phyloP scores from a whole-genome alignment of 2,797 vertebrate genomes.

The Siniperca obscura region DNA sequence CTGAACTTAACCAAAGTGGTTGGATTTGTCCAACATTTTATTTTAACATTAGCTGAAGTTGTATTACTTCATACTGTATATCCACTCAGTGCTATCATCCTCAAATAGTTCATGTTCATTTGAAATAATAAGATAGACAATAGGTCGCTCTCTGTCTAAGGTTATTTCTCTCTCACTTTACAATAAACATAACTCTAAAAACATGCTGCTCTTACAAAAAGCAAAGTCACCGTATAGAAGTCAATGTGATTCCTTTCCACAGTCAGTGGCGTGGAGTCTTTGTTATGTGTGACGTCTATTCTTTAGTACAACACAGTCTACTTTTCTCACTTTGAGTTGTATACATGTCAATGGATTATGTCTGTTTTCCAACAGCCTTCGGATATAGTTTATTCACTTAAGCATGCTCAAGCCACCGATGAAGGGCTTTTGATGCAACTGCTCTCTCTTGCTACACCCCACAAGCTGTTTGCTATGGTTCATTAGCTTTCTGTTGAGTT shows the following conservation, averaged over 20 bases:
- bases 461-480: conserved; percentile 83
- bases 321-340: conserved; percentile 54
- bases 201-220: not conserved
- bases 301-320: conserved; percentile 26
- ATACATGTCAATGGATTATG: conserved; percentile 71
- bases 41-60: not conserved
- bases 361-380: conserved; percentile 70
- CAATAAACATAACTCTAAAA: not conserved
- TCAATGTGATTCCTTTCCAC: conserved; percentile 30
- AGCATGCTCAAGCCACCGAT: conserved; percentile 68
- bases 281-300: conserved; percentile 33
- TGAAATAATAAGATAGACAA: not conserved
- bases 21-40: not conserved
- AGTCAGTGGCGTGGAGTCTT: conserved; percentile 34
- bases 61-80: not conserved
- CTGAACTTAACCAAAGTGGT: not conserved
- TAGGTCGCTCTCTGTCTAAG: not conserved
- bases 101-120: not conserved
- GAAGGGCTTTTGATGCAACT: conserved; percentile 79
- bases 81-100: not conserved
- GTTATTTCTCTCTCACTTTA: not conserved
- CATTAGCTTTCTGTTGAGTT: conserved; percentile 84
- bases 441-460: conserved; percentile 76
- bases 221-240: conserved; percentile 11
- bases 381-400: conserved; percentile 79